phyloP scores from a whole-genome alignment of 2,888 invertebrate species.

The Hyalella azteca region DNA sequence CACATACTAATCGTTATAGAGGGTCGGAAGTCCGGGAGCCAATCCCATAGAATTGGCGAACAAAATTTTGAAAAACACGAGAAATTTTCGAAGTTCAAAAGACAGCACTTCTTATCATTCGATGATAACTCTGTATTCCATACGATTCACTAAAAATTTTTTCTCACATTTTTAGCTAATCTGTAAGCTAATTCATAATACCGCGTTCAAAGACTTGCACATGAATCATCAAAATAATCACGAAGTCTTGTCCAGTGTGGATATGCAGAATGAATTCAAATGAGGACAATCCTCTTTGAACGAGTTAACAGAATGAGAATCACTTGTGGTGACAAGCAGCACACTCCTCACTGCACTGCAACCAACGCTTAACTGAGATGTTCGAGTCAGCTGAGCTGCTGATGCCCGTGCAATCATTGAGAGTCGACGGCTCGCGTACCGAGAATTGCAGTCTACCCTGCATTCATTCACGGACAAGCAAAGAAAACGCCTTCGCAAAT shows the following conservation, averaged over 20 bases:
- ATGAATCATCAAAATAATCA: too few relatives aligned
- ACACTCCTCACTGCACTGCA: background rate
- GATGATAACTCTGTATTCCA: too few relatives aligned
- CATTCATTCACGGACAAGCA: background rate
- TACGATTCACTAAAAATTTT: too few relatives aligned
- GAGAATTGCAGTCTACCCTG: conserved; percentile 23
- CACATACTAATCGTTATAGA: background rate
- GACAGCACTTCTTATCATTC: too few relatives aligned
- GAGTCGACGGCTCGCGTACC: background rate
- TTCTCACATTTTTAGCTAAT: too few relatives aligned
- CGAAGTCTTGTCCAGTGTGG: too few relatives aligned
- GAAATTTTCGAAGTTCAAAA: background rate
- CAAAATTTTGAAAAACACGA: background rate
- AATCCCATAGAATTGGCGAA: background rate
- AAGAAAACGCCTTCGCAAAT: background rate
- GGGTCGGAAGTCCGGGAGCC: conserved; percentile 8
- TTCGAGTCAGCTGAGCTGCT: background rate
- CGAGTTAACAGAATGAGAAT: too few relatives aligned
- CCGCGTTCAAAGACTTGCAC: too few relatives aligned
- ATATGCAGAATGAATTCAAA: too few relatives aligned
- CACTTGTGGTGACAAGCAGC: background rate
- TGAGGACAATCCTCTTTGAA: too few relatives aligned
- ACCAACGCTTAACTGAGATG: background rate
- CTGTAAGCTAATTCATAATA: too few relatives aligned
- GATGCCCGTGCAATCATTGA: background rate